Evolutionary conservation across 2,797 vertebrate genomes (phyloP).

Genomic region (Mus caroli): DNA sequence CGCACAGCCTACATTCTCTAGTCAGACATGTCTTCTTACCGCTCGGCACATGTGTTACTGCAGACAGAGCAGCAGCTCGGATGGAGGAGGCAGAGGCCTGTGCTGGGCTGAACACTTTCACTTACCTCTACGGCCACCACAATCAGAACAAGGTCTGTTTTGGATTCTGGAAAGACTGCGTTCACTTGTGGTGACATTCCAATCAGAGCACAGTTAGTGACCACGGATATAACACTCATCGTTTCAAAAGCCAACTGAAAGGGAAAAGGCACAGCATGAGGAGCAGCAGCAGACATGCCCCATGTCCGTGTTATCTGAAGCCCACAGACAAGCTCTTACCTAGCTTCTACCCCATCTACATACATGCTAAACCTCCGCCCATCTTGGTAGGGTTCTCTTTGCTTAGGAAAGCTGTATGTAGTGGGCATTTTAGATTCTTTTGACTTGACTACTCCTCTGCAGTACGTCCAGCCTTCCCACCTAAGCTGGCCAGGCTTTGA

Average conservation of each 20-base stretch:
- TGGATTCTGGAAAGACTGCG: constrained; percentile 92
- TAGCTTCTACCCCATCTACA: background rate
- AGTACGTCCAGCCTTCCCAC: background rate
- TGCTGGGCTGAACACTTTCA: background rate
- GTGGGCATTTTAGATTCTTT: background rate
- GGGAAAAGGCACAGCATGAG: constrained; percentile 44
- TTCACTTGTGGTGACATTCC: constrained; percentile 97
- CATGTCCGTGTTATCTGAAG: background rate
- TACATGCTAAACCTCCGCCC: constrained; percentile 3
- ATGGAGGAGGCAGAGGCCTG: background rate
- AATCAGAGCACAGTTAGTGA: constrained; percentile 97
- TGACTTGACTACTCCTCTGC: background rate
- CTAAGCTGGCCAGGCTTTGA: background rate
- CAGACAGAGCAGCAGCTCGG: background rate
- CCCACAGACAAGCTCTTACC: background rate
- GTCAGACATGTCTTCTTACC: background rate
- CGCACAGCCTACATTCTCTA: rapidly evolving
- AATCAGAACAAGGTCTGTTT: constrained; percentile 94
- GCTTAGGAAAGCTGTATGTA: background rate
- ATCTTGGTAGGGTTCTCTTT: background rate
- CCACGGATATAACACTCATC: constrained; percentile 97
- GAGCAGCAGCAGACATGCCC: background rate
- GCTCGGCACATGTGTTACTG: rapidly evolving
- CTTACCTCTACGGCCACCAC: constrained; percentile 96
- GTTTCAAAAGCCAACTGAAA: constrained; percentile 97